These are phyloP conservation scores for Eutolmus rufibarbis DNA, from an alignment of 2,888 invertebrate genomes.

Conservation along the genomic window DNA sequence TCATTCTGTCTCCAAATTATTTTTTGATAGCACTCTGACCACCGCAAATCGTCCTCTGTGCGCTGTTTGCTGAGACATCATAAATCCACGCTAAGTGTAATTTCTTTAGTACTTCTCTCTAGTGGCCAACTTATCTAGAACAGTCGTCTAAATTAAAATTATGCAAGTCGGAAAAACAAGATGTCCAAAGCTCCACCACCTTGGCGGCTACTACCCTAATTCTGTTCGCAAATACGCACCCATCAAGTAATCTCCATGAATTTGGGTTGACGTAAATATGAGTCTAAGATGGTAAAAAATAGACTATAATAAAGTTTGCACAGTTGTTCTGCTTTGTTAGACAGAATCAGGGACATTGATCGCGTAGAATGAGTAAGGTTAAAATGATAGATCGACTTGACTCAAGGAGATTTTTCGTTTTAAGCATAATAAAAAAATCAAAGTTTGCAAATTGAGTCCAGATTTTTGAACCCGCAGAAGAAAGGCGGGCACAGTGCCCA, in stretches of 20 bases:
- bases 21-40: conserved; percentile 15
- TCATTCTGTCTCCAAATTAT: conserved; percentile 37
- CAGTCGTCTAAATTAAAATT: conserved; percentile 34
- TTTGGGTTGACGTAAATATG: not conserved
- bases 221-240: conserved; percentile 11
- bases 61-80: not conserved
- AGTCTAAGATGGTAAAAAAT: not conserved
- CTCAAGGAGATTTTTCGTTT: not conserved
- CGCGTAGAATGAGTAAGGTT: not conserved
- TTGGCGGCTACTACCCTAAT: not conserved
- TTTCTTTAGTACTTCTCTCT: conserved; percentile 7
- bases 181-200: not conserved
- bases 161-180: conserved; percentile 8
- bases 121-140: conserved; percentile 11
- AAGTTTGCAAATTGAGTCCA: not conserved
- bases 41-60: not conserved
- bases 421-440: not conserved
- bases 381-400: not conserved
- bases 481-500: not conserved
- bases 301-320: not conserved
- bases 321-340: not conserved
- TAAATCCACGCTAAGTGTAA: not conserved
- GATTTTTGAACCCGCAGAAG: not conserved
- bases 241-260: not conserved
- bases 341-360: not conserved